Evolutionary conservation across 64 coral and sea anemone genomes (phyloP).

Genomic region (Montipora cactus): DNA sequence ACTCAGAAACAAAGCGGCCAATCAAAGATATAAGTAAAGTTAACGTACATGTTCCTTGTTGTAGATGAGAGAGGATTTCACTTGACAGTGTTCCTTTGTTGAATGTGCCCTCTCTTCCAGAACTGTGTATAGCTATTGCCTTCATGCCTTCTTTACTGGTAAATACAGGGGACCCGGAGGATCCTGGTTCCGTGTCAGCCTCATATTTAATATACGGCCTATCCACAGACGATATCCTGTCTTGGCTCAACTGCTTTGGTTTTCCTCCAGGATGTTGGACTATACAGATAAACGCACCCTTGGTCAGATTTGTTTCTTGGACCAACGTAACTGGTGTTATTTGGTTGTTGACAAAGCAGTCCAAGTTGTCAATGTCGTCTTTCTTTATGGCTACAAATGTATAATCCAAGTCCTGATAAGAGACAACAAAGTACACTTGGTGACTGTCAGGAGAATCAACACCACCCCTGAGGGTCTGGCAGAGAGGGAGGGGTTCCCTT

Average conservation of each 20-base stretch:
- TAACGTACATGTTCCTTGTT: not conserved
- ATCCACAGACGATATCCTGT: not conserved
- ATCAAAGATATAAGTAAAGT: not conserved
- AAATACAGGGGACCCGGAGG: not conserved
- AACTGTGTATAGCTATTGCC: not conserved
- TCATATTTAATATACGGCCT: not conserved
- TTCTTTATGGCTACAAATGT: no score
- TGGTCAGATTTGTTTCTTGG: not conserved
- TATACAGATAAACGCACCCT: not conserved
- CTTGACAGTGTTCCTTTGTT: not conserved
- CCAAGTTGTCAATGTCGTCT: not conserved
- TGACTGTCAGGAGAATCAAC: no score
- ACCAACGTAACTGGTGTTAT: not conserved
- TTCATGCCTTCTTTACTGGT: not conserved
- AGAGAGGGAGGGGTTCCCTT: no score
- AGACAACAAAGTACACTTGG: no score
- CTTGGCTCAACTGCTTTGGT: not conserved
- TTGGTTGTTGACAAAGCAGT: not conserved
- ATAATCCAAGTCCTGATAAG: not conserved
- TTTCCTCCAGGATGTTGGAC: not conserved
- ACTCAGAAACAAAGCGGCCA: no score
- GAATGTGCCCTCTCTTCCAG: not conserved
- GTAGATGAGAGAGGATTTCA: not conserved
- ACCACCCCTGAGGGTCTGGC: no score
- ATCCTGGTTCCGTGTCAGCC: not conserved